Base-by-base conservation (phyloP, 2,113 vertebrate genomes). In the Geococcyx californianus region DNA sequence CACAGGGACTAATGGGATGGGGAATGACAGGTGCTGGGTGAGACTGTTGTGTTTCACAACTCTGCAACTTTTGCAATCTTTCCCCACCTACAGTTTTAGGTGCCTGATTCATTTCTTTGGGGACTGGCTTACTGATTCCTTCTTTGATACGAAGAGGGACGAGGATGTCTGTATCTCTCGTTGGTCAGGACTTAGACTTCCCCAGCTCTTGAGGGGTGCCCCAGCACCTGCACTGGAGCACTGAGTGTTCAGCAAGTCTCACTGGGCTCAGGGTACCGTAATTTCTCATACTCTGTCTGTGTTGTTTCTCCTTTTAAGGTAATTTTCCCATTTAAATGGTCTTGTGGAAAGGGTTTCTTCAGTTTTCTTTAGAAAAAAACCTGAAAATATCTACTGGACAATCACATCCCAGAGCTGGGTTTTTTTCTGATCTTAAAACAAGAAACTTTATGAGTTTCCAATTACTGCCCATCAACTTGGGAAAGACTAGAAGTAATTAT, bases 1-100 rank as follows among this genome's bases (percentile, higher is more conserved):
- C 51, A 74, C 3, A 6, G 18, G 10, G 63, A 59, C 9, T 20
- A 54, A 47, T 1, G 1, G 44, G 29, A 33, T 0, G 4, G 16
- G 8, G 6, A 19, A 20, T 58, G 60, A 29, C 25, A 89, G 44
- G 42, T 25, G n/a, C 25, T 31, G 29, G 16, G 6, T 60, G 29
- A 54, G 7, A 69, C 80, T 70, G 9, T 2, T 80, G 7, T 44
- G 28, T 3, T 80, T 79, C 42, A 11, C 20, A 49, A 11, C 13
- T 51, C 36, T 62, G 33, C 26, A 62, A 60, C 18, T 66, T 83
- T 16, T 55, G n/a, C 59, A 78, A 42, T 3, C 14, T 60, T 69
- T 23, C 33, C 1, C 0, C 31, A 33, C 16, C 12, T 14, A 29
- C 42, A 21, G 62, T 34, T 52, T 29, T 58, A 70, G 52, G 42